Conservation (phyloP, 1,140 invertebrate genomes). For the Ceratitis capitata region DNA sequence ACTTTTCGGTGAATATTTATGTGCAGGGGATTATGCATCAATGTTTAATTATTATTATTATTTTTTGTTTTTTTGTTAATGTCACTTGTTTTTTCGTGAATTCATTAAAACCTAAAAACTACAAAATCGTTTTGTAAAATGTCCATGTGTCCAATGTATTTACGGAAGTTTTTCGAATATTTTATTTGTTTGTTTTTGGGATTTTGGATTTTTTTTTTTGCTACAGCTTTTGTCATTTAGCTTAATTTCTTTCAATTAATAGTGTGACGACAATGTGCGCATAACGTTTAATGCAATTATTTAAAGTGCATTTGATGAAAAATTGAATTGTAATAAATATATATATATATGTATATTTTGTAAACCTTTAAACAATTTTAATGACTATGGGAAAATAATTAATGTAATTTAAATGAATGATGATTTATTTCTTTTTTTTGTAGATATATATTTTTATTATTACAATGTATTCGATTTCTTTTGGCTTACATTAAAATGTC, state of each 20-base stretch:
- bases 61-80: background rate
- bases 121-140: background rate
- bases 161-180: background rate
- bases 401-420: background rate
- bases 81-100: background rate
- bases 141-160: background rate
- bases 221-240: background rate
- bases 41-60: background rate
- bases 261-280: background rate
- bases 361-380: background rate
- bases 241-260: background rate
- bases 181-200: too few relatives aligned
- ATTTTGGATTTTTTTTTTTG: background rate
- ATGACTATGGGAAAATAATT: background rate
- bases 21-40: background rate
- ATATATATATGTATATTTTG: background rate
- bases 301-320: background rate
- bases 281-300: background rate
- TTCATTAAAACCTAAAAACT: background rate
- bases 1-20: background rate
- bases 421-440: too few relatives aligned
- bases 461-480: too few relatives aligned
- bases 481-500: too few relatives aligned
- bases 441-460: too few relatives aligned
- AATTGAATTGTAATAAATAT: background rate